Conservation (phyloP, 23 tunicate genomes). For the Styela plicata region DNA sequence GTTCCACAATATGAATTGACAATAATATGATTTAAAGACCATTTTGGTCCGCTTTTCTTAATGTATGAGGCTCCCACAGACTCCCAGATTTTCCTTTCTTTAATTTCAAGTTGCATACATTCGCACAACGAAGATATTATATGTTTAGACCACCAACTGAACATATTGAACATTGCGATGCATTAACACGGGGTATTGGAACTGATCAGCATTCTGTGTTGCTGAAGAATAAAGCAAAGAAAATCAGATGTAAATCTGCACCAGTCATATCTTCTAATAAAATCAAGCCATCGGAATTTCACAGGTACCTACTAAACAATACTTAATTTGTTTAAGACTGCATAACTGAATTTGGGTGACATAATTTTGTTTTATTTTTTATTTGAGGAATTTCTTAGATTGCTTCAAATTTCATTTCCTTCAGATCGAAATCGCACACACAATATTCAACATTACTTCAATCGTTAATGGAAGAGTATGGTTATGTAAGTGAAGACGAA, state of each 20-base stretch:
- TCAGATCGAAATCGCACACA: background rate
- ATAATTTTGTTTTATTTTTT: no score
- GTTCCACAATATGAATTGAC: no score
- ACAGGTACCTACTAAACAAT: no score
- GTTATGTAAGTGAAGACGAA: constrained; percentile 10
- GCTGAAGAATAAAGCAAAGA: constrained; percentile 20
- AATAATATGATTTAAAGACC: no score
- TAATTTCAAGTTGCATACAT: no score
- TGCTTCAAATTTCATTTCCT: background rate
- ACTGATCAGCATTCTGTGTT: constrained; percentile 50
- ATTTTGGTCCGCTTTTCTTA: no score
- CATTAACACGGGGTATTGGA: constrained; percentile 46
- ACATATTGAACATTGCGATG: constrained; percentile 63
- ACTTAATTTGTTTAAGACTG: no score
- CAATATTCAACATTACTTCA: background rate
- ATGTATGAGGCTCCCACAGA: no score
- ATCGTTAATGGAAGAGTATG: constrained; percentile 3
- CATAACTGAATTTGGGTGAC: no score
- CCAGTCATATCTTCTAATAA: background rate
- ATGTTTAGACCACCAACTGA: constrained; percentile 34
- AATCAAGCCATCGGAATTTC: background rate
- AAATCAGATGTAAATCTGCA: constrained; percentile 24
- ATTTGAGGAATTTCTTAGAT: no score
- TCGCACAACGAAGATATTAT: background rate
- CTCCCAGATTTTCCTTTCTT: no score